A percentile compares a stretch with the other conserved stretches of the same genome.
Evolutionary conservation across 2,797 vertebrate genomes (phyloP).

Genomic region (Lutra lutra): DNA sequence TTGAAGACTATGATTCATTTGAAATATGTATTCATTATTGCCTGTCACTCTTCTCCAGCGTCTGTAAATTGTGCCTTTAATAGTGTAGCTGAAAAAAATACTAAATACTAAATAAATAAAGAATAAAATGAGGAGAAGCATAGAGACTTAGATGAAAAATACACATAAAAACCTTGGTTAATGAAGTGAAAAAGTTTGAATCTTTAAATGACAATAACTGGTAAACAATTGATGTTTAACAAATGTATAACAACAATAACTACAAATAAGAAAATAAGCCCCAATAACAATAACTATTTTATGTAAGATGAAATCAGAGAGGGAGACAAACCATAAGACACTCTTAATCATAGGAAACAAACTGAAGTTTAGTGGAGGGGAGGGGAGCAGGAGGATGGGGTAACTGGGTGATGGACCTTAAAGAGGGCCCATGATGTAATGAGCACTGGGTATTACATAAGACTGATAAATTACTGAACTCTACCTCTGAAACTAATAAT

Average conservation of each 20-base stretch:
- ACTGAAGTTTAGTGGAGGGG: background rate
- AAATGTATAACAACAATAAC: background rate
- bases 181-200: background rate
- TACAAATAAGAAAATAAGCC: background rate
- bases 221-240: background rate
- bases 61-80: background rate
- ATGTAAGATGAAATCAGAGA: slow-evolving; percentile 7
- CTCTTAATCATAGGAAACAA: background rate
- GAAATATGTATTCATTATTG: background rate
- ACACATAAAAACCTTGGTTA: background rate
- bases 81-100: background rate
- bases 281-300: background rate
- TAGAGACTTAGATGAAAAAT: background rate
- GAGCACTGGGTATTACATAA: background rate
- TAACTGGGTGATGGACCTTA: background rate
- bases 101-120: background rate
- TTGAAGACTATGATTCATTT: background rate
- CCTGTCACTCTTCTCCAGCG: background rate
- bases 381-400: background rate
- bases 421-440: background rate
- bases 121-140: background rate
- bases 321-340: background rate
- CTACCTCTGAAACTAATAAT: background rate
- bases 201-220: background rate
- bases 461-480: background rate